Evolutionary conservation across 2,888 invertebrate genomes (phyloP).

Genomic region (Adelognathus sp.): DNA sequence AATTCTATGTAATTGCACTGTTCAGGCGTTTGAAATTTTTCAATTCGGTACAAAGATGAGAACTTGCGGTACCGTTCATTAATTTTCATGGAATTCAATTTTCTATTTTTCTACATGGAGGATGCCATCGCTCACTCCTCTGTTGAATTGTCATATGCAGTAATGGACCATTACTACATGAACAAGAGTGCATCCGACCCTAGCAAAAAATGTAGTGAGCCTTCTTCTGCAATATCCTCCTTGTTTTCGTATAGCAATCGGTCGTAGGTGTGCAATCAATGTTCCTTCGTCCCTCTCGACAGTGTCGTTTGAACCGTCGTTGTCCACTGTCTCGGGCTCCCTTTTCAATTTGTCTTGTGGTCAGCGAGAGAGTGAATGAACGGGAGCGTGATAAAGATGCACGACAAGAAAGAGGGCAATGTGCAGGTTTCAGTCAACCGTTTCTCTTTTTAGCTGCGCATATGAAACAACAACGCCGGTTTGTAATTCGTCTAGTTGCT

Average conservation of each 20-base stretch:
- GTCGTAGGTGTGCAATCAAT: constrained; percentile 39
- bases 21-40: too few species aligned
- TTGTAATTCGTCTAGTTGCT: constrained; percentile 47
- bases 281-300: constrained; percentile 42
- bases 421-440: background rate
- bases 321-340: constrained; percentile 45
- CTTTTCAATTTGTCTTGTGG: constrained; percentile 55
- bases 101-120: too few species aligned
- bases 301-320: constrained; percentile 23
- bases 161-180: too few species aligned
- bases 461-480: constrained; percentile 14
- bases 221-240: background rate
- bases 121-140: too few species aligned
- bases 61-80: too few species aligned
- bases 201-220: too few species aligned
- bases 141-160: too few species aligned
- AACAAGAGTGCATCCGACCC: too few species aligned
- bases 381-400: background rate
- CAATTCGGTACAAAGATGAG: too few species aligned
- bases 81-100: too few species aligned
- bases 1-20: too few species aligned
- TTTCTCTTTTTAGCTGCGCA: constrained; percentile 18
- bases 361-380: constrained; percentile 22
- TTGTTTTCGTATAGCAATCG: background rate
- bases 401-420: background rate